Percentiles rank a stretch among this genome's conserved stretches.
phyloP scores from a whole-genome alignment of 1,140 invertebrate genomes.

The Drosophila nikananu region DNA sequence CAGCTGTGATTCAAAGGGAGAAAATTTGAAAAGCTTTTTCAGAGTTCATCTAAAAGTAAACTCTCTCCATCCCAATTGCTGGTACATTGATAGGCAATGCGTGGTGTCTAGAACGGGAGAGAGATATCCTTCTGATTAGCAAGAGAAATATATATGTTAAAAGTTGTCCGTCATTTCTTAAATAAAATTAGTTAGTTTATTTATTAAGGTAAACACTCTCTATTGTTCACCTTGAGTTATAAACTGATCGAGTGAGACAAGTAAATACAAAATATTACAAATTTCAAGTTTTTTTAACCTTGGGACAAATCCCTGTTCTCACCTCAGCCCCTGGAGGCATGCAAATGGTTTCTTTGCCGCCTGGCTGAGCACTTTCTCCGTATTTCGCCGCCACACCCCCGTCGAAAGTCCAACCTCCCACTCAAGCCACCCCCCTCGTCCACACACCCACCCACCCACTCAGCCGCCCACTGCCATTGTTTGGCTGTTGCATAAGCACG shows the following conservation, averaged over 20 bases:
- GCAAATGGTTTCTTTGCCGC: slow-evolving; percentile 76
- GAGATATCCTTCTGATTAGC: too few relatives aligned
- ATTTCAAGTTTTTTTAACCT: slow-evolving; percentile 2
- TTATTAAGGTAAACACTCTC: neutral
- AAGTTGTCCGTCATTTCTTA: neutral
- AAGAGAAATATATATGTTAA: neutral
- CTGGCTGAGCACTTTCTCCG: slow-evolving; percentile 50
- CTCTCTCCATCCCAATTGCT: too few relatives aligned
- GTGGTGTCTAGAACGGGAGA: too few relatives aligned
- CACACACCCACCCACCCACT: neutral
- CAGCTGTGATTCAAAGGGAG: too few relatives aligned
- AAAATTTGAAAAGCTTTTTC: too few relatives aligned
- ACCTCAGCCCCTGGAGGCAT: slow-evolving; percentile 63
- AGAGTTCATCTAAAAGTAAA: too few relatives aligned
- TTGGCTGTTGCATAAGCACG: slow-evolving; percentile 67
- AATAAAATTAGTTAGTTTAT: neutral
- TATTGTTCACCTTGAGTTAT: neutral
- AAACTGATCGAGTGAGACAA: neutral
- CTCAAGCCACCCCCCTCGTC: slow-evolving; percentile 8
- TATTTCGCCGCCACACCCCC: neutral
- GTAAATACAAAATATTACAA: neutral
- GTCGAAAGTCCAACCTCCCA: neutral
- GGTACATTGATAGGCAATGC: too few relatives aligned
- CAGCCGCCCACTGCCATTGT: slow-evolving; percentile 19
- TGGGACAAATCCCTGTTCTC: slow-evolving; percentile 11